A percentile compares a stretch with the other conserved stretches of the same genome.
Evolutionary conservation across 30 jellyfish, hydroid and myxozoan species (phyloP).

Genomic region (Rhopilema esculentum): DNA sequence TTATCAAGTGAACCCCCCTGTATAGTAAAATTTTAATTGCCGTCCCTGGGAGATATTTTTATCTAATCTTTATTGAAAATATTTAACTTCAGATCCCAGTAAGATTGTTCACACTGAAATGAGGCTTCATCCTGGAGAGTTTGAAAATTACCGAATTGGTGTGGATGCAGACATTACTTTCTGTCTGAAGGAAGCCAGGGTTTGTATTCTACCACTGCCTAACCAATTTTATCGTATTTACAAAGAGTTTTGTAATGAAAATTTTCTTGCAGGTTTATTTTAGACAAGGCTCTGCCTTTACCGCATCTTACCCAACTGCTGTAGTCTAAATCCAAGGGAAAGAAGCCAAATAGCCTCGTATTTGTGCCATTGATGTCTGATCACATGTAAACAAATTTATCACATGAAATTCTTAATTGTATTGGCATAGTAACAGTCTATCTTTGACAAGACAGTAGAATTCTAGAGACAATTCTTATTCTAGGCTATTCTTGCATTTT

Average conservation of each 20-base stretch:
- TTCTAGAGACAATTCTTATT: too few species aligned
- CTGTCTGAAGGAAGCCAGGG: slow-evolving; percentile 94
- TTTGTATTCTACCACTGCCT: slow-evolving; percentile 3
- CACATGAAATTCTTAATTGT: too few species aligned
- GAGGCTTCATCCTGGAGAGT: slow-evolving; percentile 96
- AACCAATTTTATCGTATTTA: too few species aligned
- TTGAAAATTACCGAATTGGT: slow-evolving; percentile 90
- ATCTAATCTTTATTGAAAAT: background rate
- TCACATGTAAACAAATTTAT: too few species aligned
- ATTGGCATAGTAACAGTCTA: too few species aligned
- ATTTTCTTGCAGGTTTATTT: too few species aligned
- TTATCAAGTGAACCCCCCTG: too few species aligned
- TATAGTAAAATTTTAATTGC: background rate
- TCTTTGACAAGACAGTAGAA: too few species aligned
- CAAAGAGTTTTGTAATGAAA: too few species aligned
- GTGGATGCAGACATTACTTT: slow-evolving; percentile 91
- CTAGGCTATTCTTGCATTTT: slow-evolving; percentile 88
- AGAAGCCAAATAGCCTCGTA: too few species aligned
- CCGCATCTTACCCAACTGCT: background rate
- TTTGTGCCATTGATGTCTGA: too few species aligned
- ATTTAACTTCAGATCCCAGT: slow-evolving; percentile 63
- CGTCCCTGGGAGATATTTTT: background rate
- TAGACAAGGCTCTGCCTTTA: background rate
- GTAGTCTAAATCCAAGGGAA: too few species aligned
- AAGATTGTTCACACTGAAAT: slow-evolving; percentile 93